Conservation (phyloP, 2,113 vertebrate species). For the Podilymbus podiceps region DNA sequence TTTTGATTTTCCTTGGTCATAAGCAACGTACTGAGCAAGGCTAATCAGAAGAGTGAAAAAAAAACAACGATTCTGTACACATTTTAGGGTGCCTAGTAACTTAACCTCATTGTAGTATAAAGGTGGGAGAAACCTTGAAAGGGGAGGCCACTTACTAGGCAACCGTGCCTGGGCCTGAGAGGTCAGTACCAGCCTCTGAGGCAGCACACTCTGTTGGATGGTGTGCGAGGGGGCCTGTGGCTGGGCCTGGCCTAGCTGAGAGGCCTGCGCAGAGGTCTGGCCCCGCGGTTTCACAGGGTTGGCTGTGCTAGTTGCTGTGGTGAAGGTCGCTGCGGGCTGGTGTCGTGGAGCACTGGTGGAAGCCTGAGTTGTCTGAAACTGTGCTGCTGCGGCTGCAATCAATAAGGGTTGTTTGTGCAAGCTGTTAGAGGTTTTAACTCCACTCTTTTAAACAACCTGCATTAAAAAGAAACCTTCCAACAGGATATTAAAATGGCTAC, state of each 20-base stretch:
- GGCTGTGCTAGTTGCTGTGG: slow-evolving; percentile 79
- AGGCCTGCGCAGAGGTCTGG: slow-evolving; percentile 71
- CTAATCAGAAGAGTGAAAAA: slow-evolving; percentile 69
- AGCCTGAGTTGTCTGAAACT: slow-evolving; percentile 86
- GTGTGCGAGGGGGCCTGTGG: slow-evolving; percentile 81
- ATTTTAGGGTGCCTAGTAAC: slow-evolving; percentile 70
- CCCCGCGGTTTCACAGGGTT: slow-evolving; percentile 80
- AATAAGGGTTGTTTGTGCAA: slow-evolving; percentile 84
- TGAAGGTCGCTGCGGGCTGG: slow-evolving; percentile 81
- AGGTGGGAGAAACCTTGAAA: slow-evolving; percentile 72
- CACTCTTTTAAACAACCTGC: slow-evolving; percentile 60
- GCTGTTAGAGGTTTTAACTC: slow-evolving; percentile 76
- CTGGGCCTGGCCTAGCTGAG: slow-evolving; percentile 79
- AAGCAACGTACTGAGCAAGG: slow-evolving; percentile 55
- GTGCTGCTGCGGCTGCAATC: slow-evolving; percentile 85
- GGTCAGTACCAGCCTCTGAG: slow-evolving; percentile 96
- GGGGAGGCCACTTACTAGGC: slow-evolving; percentile 95
- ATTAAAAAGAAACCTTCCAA: slow-evolving; percentile 68
- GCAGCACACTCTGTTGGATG: slow-evolving; percentile 86
- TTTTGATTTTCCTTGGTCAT: slow-evolving; percentile 65
- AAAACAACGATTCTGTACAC: slow-evolving; percentile 73
- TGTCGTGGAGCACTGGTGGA: slow-evolving; percentile 83
- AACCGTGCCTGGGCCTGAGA: slow-evolving; percentile 98
- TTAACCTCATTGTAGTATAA: slow-evolving; percentile 64
- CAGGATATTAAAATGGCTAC: slow-evolving; percentile 60